These are phyloP conservation scores for Stichopus chloronotus DNA, from an alignment of 35 echinoderm and acorn worm genomes.

Conservation along the genomic window DNA sequence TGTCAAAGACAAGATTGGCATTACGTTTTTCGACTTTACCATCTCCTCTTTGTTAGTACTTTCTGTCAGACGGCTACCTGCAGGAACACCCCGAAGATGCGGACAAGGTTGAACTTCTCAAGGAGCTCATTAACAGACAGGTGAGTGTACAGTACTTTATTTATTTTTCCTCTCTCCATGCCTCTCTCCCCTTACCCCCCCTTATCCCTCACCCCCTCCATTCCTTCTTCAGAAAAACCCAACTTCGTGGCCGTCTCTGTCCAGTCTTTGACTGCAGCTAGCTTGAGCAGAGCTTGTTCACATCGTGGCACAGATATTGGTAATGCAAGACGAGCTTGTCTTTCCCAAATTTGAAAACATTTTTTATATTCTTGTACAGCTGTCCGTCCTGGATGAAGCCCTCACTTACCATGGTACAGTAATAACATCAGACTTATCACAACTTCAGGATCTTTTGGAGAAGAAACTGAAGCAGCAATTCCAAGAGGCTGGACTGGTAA, in stretches of 20 bases:
- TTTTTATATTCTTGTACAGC: background rate
- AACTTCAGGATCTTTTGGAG: slow-evolving; percentile 43
- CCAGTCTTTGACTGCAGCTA: too few relatives aligned
- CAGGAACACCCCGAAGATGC: slow-evolving; percentile 27
- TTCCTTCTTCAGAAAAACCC: too few relatives aligned
- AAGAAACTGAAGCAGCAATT: slow-evolving; percentile 36
- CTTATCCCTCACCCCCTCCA: too few relatives aligned
- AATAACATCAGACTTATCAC: background rate
- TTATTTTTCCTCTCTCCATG: too few relatives aligned
- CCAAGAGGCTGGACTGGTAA: slow-evolving; percentile 45
- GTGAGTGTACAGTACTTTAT: background rate
- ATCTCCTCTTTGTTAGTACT: background rate
- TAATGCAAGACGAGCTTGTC: background rate
- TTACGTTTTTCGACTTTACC: too few relatives aligned
- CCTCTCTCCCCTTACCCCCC: too few relatives aligned
- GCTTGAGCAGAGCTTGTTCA: background rate
- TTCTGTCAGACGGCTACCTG: slow-evolving; percentile 23
- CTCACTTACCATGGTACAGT: slow-evolving; percentile 48
- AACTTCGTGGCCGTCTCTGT: too few relatives aligned
- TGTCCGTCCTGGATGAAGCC: slow-evolving; percentile 38
- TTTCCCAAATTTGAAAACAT: background rate
- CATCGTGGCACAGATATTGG: background rate
- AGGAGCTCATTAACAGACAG: slow-evolving; percentile 49
- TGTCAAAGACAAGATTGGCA: too few relatives aligned
- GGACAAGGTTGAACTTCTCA: slow-evolving; percentile 11